Evolutionary conservation across 2,797 vertebrate genomes (phyloP).

Genomic region (Chelonia mydas): DNA sequence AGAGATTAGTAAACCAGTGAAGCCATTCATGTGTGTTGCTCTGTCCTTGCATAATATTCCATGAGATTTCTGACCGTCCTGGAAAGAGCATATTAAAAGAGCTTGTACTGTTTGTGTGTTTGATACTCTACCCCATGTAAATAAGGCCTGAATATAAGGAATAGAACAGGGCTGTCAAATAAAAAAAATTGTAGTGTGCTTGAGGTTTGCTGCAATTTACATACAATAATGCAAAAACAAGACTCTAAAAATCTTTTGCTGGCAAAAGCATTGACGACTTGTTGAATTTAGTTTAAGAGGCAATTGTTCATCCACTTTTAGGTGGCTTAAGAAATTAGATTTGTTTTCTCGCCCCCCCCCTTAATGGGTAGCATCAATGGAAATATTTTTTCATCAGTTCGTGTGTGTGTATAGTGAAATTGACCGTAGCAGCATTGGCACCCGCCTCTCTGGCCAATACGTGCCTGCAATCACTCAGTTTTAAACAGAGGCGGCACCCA

Average conservation of each 20-base stretch:
- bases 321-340: conserved; percentile 28
- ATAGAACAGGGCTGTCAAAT: conserved; percentile 46
- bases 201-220: conserved; percentile 16
- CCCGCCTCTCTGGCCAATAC: too few species aligned
- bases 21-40: neutral
- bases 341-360: conserved; percentile 42
- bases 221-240: conserved; percentile 44
- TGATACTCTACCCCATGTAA: conserved; percentile 30
- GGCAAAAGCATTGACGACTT: conserved; percentile 44
- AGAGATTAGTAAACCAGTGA: conserved; percentile 8
- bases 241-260: neutral
- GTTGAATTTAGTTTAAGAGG: neutral
- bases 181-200: neutral
- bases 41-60: neutral
- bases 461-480: too few species aligned
- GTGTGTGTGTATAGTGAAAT: too few species aligned
- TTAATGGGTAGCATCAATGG: neutral
- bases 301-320: conserved; percentile 27
- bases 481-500: too few species aligned
- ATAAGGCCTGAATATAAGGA: neutral
- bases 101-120: neutral
- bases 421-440: too few species aligned
- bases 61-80: neutral
- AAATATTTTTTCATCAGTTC: too few species aligned
- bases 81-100: conserved; percentile 9